phyloP scores from a whole-genome alignment of 2,888 invertebrate species.

The Eupithecia exiguata region DNA sequence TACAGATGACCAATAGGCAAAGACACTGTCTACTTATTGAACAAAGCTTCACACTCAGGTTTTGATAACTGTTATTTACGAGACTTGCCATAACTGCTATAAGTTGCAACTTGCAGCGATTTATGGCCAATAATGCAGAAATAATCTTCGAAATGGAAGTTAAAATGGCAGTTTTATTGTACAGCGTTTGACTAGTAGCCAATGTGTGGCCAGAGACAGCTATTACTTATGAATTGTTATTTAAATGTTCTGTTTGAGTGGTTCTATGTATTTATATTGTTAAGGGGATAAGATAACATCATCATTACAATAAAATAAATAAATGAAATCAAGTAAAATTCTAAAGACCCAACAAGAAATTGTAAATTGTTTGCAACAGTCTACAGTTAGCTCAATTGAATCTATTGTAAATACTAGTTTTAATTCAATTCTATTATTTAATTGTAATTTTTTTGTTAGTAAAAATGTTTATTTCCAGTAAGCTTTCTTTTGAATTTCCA shows the following conservation, averaged over 20 bases:
- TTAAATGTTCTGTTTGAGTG: constrained; percentile 18
- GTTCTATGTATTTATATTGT: background rate
- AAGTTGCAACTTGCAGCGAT: constrained; percentile 58
- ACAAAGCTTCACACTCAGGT: background rate
- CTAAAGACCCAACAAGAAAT: too few species aligned
- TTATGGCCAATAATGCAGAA: constrained; percentile 56
- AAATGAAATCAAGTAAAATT: too few species aligned
- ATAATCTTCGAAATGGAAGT: constrained; percentile 54
- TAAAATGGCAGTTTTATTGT: constrained; percentile 56
- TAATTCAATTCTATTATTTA: too few species aligned
- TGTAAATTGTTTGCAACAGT: too few species aligned
- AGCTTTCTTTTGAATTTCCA: too few species aligned
- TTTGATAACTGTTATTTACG: constrained; percentile 12
- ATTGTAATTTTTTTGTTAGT: too few species aligned
- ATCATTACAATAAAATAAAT: too few species aligned
- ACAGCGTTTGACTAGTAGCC: constrained; percentile 56
- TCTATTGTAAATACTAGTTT: too few species aligned
- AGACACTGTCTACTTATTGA: background rate
- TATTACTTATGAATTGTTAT: constrained; percentile 43
- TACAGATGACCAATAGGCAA: background rate
- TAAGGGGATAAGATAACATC: too few species aligned
- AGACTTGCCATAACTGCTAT: constrained; percentile 43
- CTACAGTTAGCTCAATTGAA: too few species aligned
- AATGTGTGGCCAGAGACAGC: constrained; percentile 50
- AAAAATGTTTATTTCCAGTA: too few species aligned